These are phyloP conservation scores for Syngnathus rostellatus DNA, from an alignment of 2,797 vertebrate species.

Conservation along the genomic window DNA sequence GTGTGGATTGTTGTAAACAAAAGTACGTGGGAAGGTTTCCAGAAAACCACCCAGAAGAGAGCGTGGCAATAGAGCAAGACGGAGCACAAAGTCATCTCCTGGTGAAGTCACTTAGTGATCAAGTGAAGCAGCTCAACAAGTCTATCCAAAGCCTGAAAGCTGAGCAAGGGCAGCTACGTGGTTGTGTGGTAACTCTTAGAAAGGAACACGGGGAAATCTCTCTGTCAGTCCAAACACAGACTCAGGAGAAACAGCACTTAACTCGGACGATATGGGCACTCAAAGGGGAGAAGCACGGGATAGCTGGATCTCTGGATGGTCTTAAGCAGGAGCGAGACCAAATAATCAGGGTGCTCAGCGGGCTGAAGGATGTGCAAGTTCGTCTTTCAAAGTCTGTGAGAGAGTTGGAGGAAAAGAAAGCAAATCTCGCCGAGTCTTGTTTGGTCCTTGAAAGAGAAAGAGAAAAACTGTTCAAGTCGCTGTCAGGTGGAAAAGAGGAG, in stretches of 20 bases:
- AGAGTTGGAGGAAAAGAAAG: constrained; percentile 43
- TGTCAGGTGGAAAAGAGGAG: constrained; percentile 38
- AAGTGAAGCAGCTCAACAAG: constrained; percentile 19
- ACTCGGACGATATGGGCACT: constrained; percentile 62
- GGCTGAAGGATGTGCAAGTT: constrained; percentile 44
- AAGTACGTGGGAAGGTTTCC: constrained; percentile 9
- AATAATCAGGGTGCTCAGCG: constrained; percentile 36
- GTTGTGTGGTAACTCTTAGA: constrained; percentile 40
- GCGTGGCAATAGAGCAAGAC: constrained; percentile 17
- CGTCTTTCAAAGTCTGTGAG: constrained; percentile 30
- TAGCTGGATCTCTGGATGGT: constrained; percentile 31
- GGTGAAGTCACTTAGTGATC: neutral
- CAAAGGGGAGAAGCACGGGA: constrained; percentile 56
- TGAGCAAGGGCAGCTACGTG: constrained; percentile 44
- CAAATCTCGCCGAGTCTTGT: constrained; percentile 29
- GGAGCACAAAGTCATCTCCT: neutral
- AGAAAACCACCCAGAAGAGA: constrained; percentile 15
- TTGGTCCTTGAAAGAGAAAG: constrained; percentile 40
- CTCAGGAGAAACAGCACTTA: constrained; percentile 65
- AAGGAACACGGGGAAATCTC: constrained; percentile 49
- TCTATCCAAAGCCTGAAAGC: constrained; percentile 41
- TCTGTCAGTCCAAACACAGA: constrained; percentile 49
- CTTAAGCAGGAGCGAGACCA: constrained; percentile 52
- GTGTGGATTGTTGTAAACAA: neutral
- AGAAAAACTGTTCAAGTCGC: constrained; percentile 27